Evolutionary conservation across 2,888 invertebrate species (phyloP), one percentile per base, ranked within the genome.

Genomic region (Pandemis corylana): DNA sequence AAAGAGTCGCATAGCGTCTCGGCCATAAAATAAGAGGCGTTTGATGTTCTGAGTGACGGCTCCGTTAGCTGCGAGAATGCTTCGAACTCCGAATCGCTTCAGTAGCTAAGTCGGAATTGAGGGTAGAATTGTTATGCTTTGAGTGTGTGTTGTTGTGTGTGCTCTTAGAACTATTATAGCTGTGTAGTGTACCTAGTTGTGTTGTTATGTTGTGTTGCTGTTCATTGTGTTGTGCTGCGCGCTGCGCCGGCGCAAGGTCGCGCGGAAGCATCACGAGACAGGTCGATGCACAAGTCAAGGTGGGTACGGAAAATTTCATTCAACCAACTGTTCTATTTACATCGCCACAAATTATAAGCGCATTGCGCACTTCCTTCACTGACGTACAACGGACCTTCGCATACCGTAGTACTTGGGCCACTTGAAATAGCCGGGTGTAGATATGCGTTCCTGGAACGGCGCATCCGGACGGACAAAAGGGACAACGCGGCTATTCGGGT

Each of bases 261-360:
- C 91, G 88, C 91, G 89, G 89, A 87, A 84, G 83, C 80, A 82
- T 88, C 85, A 87, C 89, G 84, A 83, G 87, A 87, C 89, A 89
- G 92, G 93, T 91, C 92, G 93, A 89, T 91, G 92, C 92, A 92
- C 93, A 92, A 85, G 80, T 89, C 91, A 91, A 91, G 92, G 91
- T 92, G 88, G 90, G 83, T 86, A 84, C 89, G 88, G 88, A 89
- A 90, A 90, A 88, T 89, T 90, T 93, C 93, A 93, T 93, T 93
- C 92, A 93, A 89, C 83, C 85, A 87, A 85, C 86, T 84, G 89
- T 90, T 92, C 90, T 93, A 93, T 93, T 93, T 93, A 89, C 88
- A 92, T 88, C 90, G 82, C 85, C 88, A 90, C 89, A 89, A 87
- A 88, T 89, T 82, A 86, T 84, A 86, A 89, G 88, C 89, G 88